phyloP scores from a whole-genome alignment of 1,140 invertebrate genomes.

The Drosophila aff. region DNA sequence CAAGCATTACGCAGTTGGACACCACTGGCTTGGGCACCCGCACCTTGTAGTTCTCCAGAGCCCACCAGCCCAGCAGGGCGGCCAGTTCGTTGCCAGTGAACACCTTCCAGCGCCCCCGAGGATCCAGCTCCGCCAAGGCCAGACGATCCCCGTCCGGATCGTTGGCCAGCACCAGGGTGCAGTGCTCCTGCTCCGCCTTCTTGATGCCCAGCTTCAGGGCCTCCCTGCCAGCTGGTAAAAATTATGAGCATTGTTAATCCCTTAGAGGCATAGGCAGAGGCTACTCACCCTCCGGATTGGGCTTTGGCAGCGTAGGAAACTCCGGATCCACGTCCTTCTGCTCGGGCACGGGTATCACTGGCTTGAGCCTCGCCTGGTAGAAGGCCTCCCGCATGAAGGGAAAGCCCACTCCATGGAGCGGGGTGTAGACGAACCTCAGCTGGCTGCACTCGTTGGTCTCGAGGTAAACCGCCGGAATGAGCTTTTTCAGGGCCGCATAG shows the following conservation, averaged over 20 bases:
- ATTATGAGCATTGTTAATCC: neutral
- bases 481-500: slow-evolving; percentile 36
- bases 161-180: slow-evolving; percentile 95
- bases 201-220: slow-evolving; percentile 94
- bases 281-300: slow-evolving; percentile 93
- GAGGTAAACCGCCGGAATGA: slow-evolving; percentile 23
- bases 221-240: slow-evolving; percentile 91
- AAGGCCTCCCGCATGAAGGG: slow-evolving; percentile 92
- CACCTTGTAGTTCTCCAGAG: slow-evolving; percentile 88
- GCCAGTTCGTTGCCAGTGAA: slow-evolving; percentile 99
- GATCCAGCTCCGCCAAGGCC: slow-evolving; percentile 93
- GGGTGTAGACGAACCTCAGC: slow-evolving; percentile 89
- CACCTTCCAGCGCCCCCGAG: slow-evolving; percentile 92
- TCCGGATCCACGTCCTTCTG: slow-evolving; percentile 97
- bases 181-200: slow-evolving; percentile 91
- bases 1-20: slow-evolving; percentile 91
- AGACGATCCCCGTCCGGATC: slow-evolving; percentile 99
- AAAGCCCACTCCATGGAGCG: slow-evolving; percentile 99
- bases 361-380: slow-evolving; percentile 91
- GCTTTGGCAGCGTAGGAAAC: slow-evolving; percentile 96
- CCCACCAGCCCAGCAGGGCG: slow-evolving; percentile 97
- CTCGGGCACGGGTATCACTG: slow-evolving; percentile 92
- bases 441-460: slow-evolving; percentile 73
- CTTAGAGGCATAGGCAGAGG: too few species aligned
- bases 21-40: slow-evolving; percentile 85